These are phyloP conservation scores for Atherinosoma microstoma DNA, from an alignment of 2,797 vertebrate species.

Conservation along the genomic window DNA sequence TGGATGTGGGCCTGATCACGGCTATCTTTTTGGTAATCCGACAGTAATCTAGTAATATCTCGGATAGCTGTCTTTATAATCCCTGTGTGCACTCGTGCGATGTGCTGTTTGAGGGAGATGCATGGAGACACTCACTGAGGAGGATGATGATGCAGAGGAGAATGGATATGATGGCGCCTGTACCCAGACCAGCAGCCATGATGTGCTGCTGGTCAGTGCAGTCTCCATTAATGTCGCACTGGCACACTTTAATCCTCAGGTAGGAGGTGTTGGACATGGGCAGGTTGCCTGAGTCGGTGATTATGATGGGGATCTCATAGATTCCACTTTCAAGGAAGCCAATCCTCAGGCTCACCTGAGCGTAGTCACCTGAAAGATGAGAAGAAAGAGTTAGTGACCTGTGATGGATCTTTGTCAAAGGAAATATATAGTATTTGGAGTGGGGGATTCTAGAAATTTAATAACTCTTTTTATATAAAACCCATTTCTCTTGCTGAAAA, in stretches of 20 bases:
- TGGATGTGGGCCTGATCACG: constrained; percentile 54
- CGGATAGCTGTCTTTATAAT: constrained; percentile 67
- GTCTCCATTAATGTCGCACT: constrained; percentile 93
- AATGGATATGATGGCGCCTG: constrained; percentile 95
- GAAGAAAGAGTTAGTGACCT: constrained; percentile 3
- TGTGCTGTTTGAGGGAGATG: constrained; percentile 35
- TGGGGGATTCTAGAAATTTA: constrained; percentile 26
- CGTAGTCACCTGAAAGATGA: constrained; percentile 88
- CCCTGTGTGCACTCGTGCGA: constrained; percentile 36
- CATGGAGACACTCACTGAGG: constrained; percentile 89
- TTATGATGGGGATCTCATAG: constrained; percentile 94
- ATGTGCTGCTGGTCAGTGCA: constrained; percentile 93
- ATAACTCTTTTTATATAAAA: constrained; percentile 29
- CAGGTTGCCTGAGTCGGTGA: constrained; percentile 96
- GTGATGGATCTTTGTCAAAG: constrained; percentile 12
- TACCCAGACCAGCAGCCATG: constrained; percentile 93
- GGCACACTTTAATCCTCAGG: constrained; percentile 95
- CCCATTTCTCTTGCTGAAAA: constrained; percentile 33
- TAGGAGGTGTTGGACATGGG: constrained; percentile 93
- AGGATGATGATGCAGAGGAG: constrained; percentile 97
- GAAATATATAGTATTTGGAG: constrained; percentile 8
- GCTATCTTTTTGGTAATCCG: constrained; percentile 68
- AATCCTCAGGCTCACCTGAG: constrained; percentile 92
- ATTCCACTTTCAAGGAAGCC: constrained; percentile 94
- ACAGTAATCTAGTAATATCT: constrained; percentile 70